Base-by-base conservation (phyloP, 2,113 vertebrate genomes). In the Zosterops japonicus region DNA sequence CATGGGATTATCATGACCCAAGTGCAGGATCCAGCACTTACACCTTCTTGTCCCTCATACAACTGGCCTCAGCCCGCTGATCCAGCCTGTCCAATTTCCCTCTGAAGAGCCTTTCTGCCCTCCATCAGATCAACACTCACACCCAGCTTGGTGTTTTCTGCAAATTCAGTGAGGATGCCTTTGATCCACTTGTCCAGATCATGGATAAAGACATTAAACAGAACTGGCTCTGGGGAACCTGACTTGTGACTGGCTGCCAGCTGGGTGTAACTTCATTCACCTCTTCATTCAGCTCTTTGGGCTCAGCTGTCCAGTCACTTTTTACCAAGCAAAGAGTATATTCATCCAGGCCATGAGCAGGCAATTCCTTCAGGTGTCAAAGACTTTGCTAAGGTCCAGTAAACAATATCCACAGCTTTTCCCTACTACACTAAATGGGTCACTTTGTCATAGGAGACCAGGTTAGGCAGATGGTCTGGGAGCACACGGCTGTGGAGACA, bases 61-160 rank as follows among this genome's bases (percentile, higher is more conserved):
- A 15, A 0, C 19, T 50, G 65, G 33, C 33, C 39, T 74, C 0
- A 2, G 39, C 22, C n/a, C 39, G 29, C 5, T 0, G 5, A 60
- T 46, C 33, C 71, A 61, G 28, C 33, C 24, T 44, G 49, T 46
- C 50, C 50, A 52, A 52, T 5, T 2, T 60, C 12, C 61, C n/a
- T 67, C 39, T 76, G 36, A 7, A 71, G n/a, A n/a, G 11, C 18
- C 52, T 47, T 65, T 14, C 46, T 39, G 7, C 27, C 18, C 61
- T 76, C 29, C 2, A 46, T 49, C 31, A 74, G 24, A 36, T 21
- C 19, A 14, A 41, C 17, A 24, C 2, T 79, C 12, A 11, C 8
- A 3, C 27, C 7, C 47, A 63, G 1, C 24, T 17, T 15, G 23
- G 8, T 47, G 27, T 8, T 8, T 1, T 28, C 50, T 69, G 65